These are phyloP conservation scores for Ciona savignyi DNA, from an alignment of 23 tunicate species.

Conservation along the genomic window DNA sequence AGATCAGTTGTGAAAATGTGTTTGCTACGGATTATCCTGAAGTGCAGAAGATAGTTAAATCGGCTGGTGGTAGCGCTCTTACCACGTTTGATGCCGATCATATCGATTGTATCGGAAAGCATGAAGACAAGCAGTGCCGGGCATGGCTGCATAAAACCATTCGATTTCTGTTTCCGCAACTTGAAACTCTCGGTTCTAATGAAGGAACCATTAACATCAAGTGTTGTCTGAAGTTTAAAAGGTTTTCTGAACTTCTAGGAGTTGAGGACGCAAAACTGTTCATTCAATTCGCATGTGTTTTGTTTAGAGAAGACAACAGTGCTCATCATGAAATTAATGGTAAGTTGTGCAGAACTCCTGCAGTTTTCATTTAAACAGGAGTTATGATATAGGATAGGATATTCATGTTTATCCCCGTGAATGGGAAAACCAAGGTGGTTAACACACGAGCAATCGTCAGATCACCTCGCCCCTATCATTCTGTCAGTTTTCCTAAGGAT, in stretches of 20 bases:
- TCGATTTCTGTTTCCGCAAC: conserved; percentile 38
- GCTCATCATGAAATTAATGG: background rate
- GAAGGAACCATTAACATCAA: background rate
- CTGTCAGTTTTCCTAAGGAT: too few relatives aligned
- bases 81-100: background rate
- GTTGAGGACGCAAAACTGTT: background rate
- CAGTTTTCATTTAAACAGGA: too few relatives aligned
- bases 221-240: conserved; percentile 5
- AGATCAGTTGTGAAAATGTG: background rate
- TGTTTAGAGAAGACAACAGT: background rate
- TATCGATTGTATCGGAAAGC: conserved; percentile 11
- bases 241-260: conserved; percentile 4
- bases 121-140: conserved; percentile 15
- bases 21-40: background rate
- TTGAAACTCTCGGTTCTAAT: conserved; percentile 7
- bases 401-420: too few relatives aligned
- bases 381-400: too few relatives aligned
- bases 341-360: background rate
- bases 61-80: background rate
- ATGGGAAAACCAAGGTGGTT: too few relatives aligned
- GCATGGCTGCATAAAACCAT: conserved; percentile 19
- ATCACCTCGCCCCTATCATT: too few relatives aligned
- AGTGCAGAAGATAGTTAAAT: background rate
- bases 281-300: background rate
- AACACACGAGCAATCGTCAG: too few relatives aligned